Evolutionary conservation across 1,140 invertebrate species (phyloP).

Genomic region (Pantala flavescens): DNA sequence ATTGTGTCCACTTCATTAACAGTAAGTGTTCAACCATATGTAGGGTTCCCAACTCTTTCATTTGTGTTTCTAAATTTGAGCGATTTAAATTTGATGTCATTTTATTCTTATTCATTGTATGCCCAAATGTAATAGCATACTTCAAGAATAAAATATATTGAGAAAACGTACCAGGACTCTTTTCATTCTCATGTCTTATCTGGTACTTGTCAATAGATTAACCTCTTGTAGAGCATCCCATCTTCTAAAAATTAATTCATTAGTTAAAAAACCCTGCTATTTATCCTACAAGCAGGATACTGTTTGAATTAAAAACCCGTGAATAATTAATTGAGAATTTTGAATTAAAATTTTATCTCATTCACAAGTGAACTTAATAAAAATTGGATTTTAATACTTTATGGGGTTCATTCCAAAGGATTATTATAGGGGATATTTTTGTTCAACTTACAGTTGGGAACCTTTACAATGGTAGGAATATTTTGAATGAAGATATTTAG

Average conservation of each 20-base stretch:
- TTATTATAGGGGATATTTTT: not conserved
- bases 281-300: too few relatives aligned
- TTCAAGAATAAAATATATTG: not conserved
- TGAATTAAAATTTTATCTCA: too few relatives aligned
- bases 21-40: not conserved
- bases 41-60: not conserved
- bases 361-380: too few relatives aligned
- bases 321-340: too few relatives aligned
- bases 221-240: not conserved
- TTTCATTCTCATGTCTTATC: not conserved
- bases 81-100: not conserved
- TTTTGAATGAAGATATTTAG: not conserved
- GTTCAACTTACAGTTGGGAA: not conserved
- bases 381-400: too few relatives aligned
- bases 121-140: constrained; percentile 1
- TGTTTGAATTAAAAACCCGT: too few relatives aligned
- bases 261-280: too few relatives aligned
- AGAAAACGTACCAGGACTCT: not conserved
- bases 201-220: not conserved
- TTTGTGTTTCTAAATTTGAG: not conserved
- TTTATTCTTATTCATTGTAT: not conserved
- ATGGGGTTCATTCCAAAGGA: too few relatives aligned
- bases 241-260: not conserved
- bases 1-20: not conserved
- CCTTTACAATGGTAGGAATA: not conserved